Evolutionary conservation across 2,797 vertebrate species (phyloP).

Genomic region (Etheostoma nigrum): DNA sequence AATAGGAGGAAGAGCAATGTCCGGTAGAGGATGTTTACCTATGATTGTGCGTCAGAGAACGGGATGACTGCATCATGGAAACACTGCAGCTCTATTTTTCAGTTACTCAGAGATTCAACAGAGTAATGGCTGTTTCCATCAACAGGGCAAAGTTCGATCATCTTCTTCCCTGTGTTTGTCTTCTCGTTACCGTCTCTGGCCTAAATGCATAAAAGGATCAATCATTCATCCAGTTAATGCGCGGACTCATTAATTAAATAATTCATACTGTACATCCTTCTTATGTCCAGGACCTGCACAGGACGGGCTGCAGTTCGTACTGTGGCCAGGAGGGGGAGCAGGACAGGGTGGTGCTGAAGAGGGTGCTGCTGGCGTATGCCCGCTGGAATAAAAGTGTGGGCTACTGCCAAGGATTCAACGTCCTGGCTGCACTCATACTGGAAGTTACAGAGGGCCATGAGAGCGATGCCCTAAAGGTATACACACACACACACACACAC

Average conservation of each 20-base stretch:
- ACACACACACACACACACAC: neutral
- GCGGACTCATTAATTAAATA: neutral
- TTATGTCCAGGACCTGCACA: constrained; percentile 91
- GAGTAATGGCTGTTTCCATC: constrained; percentile 6
- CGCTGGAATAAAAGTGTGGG: constrained; percentile 98
- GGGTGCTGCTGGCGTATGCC: constrained; percentile 95
- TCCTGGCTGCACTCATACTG: constrained; percentile 95
- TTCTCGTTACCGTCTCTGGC: neutral
- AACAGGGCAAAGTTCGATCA: constrained; percentile 50
- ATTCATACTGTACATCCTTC: neutral
- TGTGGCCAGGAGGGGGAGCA: constrained; percentile 98
- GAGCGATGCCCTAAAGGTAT: constrained; percentile 96
- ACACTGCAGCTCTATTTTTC: constrained; percentile 26
- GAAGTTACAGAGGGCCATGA: constrained; percentile 97
- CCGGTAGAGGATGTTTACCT: constrained; percentile 70
- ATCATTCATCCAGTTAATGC: neutral
- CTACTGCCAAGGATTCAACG: constrained; percentile 99
- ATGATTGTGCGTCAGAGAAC: constrained; percentile 47
- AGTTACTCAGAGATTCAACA: constrained; percentile 58
- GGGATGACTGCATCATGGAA: constrained; percentile 57
- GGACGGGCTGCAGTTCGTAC: constrained; percentile 98
- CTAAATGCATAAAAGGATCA: neutral
- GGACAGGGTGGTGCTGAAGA: constrained; percentile 95
- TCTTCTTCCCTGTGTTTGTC: neutral
- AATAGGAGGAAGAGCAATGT: constrained; percentile 8